phyloP scores from a whole-genome alignment of 2,797 vertebrate genomes.

The Sebastolobus altivelis region DNA sequence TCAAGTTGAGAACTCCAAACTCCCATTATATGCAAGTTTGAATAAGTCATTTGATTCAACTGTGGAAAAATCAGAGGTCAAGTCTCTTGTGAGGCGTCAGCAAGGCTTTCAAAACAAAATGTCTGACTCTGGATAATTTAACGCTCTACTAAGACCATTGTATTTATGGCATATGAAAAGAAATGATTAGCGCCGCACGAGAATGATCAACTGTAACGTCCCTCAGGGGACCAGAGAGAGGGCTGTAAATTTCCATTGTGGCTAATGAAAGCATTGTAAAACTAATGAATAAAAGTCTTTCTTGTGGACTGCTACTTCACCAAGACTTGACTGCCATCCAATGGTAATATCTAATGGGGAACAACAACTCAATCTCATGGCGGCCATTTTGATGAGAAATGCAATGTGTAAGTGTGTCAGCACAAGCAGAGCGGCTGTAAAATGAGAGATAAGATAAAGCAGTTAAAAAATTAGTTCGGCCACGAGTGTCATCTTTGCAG shows the following conservation, averaged over 20 bases:
- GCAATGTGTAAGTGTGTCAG: conserved; percentile 49
- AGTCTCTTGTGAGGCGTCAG: conserved; percentile 46
- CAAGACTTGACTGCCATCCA: conserved; percentile 53
- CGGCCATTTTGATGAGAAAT: conserved; percentile 43
- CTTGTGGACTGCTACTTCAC: conserved; percentile 56
- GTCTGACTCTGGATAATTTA: conserved; percentile 70
- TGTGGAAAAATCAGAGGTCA: conserved; percentile 61
- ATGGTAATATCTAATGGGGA: conserved; percentile 50
- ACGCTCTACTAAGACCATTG: conserved; percentile 78
- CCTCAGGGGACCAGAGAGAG: conserved; percentile 61
- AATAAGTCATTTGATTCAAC: conserved; percentile 52
- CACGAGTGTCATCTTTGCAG: conserved; percentile 37
- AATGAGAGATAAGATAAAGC: conserved; percentile 61
- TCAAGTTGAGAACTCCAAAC: conserved; percentile 56
- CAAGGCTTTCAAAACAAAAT: conserved; percentile 70
- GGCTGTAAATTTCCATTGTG: conserved; percentile 68
- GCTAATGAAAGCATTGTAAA: conserved; percentile 68
- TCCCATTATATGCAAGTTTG: conserved; percentile 45
- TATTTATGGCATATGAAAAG: conserved; percentile 77
- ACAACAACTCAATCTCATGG: conserved; percentile 53
- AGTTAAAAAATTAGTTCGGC: conserved; percentile 49
- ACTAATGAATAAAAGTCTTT: conserved; percentile 64
- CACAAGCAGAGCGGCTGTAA: conserved; percentile 58
- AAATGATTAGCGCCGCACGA: conserved; percentile 66
- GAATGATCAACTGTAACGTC: conserved; percentile 68